Percentiles rank a stretch among this genome's conserved stretches.
phyloP scores from a whole-genome alignment of 1,140 invertebrate species.

The Drosophila punjabiensis region DNA sequence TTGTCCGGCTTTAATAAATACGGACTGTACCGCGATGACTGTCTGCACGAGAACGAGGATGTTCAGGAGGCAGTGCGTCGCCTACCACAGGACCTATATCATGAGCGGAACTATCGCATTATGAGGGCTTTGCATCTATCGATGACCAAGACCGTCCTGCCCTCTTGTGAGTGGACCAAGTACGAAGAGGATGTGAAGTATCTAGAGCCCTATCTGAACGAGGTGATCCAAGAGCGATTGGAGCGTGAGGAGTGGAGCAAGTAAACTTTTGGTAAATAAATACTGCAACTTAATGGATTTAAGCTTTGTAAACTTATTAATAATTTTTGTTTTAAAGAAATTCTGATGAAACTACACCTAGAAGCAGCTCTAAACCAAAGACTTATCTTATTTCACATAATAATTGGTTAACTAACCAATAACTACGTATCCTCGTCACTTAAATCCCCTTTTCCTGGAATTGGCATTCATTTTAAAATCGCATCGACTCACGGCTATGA shows the following conservation, averaged over 20 bases:
- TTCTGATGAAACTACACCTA: too few relatives aligned
- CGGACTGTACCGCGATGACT: constrained; percentile 92
- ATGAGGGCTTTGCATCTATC: constrained; percentile 91
- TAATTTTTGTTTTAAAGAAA: neutral
- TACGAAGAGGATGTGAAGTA: constrained; percentile 94
- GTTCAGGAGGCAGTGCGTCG: constrained; percentile 93
- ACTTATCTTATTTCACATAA: neutral
- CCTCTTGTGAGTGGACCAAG: constrained; percentile 95
- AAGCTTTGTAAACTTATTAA: neutral
- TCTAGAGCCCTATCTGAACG: constrained; percentile 90
- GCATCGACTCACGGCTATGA: constrained; percentile 2
- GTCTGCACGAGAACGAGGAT: constrained; percentile 89
- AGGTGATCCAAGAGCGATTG: constrained; percentile 90
- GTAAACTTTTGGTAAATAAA: constrained; percentile 71
- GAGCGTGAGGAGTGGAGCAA: constrained; percentile 92
- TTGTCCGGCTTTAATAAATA: constrained; percentile 90
- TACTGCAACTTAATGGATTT: too few relatives aligned
- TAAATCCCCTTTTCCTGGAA: neutral
- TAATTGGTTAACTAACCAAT: neutral
- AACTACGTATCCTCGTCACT: neutral
- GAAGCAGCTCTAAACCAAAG: neutral
- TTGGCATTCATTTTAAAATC: constrained; percentile 8
- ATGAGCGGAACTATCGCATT: constrained; percentile 93
- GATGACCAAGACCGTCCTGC: constrained; percentile 90
- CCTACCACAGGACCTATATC: constrained; percentile 89